A percentile compares a stretch with the other conserved stretches of the same genome.
These are phyloP conservation scores for Cyclophora albipunctata DNA, from an alignment of 2,888 invertebrate species.

Conservation along the genomic window DNA sequence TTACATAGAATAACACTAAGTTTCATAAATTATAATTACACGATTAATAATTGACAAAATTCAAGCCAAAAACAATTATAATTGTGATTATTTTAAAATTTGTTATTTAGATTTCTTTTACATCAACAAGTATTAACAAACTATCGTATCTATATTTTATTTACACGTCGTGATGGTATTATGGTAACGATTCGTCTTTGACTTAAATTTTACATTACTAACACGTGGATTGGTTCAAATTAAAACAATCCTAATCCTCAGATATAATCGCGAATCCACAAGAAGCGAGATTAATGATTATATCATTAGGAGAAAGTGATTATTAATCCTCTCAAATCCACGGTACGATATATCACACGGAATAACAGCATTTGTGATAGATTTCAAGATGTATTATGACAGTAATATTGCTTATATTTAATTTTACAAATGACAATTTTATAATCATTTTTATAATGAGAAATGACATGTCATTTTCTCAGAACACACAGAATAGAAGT, in stretches of 20 bases:
- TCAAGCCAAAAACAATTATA: conserved; percentile 25
- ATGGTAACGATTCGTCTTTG: conserved; percentile 57
- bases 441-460: too few species aligned
- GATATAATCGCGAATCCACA: too few species aligned
- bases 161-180: conserved; percentile 52
- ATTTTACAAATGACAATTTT: too few species aligned
- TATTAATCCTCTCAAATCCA: too few species aligned
- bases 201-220: conserved; percentile 13
- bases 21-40: conserved; percentile 16
- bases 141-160: conserved; percentile 28
- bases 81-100: conserved; percentile 10
- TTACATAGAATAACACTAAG: conserved; percentile 22
- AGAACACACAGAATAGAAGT: too few species aligned
- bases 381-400: too few species aligned
- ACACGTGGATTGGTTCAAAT: background rate
- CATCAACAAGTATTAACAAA: conserved; percentile 52
- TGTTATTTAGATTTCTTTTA: conserved; percentile 15
- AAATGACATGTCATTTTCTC: too few species aligned
- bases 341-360: too few species aligned
- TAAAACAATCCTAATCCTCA: conserved; percentile 8
- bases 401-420: too few species aligned
- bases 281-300: too few species aligned
- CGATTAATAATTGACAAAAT: conserved; percentile 25
- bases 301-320: too few species aligned
- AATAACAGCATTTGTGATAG: too few species aligned